Conservation (phyloP, 2,797 vertebrate genomes). For the Hydrolagus colliei region DNA sequence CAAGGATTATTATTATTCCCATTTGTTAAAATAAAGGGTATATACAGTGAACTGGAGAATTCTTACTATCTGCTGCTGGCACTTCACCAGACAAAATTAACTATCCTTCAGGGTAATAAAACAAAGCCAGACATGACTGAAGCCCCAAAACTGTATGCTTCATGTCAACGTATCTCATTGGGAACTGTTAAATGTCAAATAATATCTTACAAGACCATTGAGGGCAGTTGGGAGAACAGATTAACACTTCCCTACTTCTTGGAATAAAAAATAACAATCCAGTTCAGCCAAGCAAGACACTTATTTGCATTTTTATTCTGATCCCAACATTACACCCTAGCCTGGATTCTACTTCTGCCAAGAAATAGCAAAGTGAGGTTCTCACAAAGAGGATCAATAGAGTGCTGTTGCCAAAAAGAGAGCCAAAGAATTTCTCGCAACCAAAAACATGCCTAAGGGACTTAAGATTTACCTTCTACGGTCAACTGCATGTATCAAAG, state of each 20-base stretch:
- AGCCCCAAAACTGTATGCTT: slow-evolving; percentile 32
- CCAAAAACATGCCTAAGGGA: no score
- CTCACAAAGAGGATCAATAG: no score
- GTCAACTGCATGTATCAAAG: no score
- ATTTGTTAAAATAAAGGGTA: neutral
- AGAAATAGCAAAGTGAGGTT: neutral
- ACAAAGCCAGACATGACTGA: slow-evolving; percentile 29
- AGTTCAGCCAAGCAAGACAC: neutral
- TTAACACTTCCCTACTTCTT: neutral
- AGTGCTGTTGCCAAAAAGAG: no score
- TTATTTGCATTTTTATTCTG: neutral
- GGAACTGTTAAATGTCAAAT: slow-evolving; percentile 39
- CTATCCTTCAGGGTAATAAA: slow-evolving; percentile 44
- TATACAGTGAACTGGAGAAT: neutral
- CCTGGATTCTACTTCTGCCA: neutral
- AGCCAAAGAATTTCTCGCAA: no score
- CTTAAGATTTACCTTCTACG: no score
- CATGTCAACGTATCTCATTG: slow-evolving; percentile 37
- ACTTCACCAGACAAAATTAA: slow-evolving; percentile 37
- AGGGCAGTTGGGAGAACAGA: neutral
- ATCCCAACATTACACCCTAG: neutral
- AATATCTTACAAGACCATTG: slow-evolving; percentile 36
- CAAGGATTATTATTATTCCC: neutral
- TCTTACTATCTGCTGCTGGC: neutral
- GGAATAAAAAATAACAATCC: neutral